Conservation (phyloP, 2,888 invertebrate species). For the Entomobrya multifasciata region DNA sequence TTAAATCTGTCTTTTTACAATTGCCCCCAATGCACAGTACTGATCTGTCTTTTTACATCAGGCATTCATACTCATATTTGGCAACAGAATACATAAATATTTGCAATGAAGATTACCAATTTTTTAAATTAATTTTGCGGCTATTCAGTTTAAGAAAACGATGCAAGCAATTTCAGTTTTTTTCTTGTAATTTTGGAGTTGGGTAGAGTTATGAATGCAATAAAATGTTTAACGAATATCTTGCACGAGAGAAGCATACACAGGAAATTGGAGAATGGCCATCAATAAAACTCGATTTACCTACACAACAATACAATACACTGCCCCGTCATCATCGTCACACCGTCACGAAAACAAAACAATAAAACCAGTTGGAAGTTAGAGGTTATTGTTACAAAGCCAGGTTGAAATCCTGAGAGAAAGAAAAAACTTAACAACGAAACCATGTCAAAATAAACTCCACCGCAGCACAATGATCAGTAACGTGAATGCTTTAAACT, state of each 20-base stretch:
- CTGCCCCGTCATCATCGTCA: neutral
- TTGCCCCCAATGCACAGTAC: too few species aligned
- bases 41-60: too few species aligned
- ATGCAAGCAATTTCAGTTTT: too few species aligned
- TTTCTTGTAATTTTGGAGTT: constrained; percentile 9
- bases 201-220: constrained; percentile 38
- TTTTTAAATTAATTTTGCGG: too few species aligned
- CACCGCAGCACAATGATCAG: too few species aligned
- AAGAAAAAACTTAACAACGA: neutral
- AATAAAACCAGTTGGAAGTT: constrained; percentile 61
- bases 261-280: constrained; percentile 59
- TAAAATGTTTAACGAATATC: constrained; percentile 48
- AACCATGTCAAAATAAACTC: constrained; percentile 39
- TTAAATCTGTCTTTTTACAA: too few species aligned
- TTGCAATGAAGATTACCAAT: too few species aligned
- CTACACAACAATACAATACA: neutral
- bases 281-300: neutral
- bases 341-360: constrained; percentile 14
- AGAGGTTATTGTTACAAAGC: constrained; percentile 45
- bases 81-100: too few species aligned
- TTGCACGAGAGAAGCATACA: constrained; percentile 17
- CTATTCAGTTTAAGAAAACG: too few species aligned
- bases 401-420: neutral
- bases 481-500: neutral
- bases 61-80: too few species aligned